Evolutionary conservation across 2,797 vertebrate species (phyloP).

Genomic region (Meriones psammophilus): DNA sequence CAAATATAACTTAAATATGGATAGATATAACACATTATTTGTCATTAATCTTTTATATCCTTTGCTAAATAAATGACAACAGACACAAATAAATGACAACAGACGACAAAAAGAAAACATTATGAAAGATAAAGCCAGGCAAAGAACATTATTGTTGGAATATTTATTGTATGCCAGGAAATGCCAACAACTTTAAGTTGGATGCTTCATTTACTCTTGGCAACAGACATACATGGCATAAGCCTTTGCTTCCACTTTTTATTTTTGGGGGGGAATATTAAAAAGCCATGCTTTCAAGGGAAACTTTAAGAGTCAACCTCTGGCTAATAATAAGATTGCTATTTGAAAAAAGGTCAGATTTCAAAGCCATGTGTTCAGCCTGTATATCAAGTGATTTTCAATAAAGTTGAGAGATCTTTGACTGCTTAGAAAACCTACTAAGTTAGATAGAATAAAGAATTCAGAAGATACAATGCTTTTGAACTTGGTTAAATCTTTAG

Average conservation of each 20-base stretch:
- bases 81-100: neutral
- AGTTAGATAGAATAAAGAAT: constrained; percentile 21
- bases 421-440: neutral
- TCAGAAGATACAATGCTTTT: neutral
- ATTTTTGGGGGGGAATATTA: neutral
- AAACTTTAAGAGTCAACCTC: neutral
- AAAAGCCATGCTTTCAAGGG: neutral
- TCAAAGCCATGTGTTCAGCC: neutral
- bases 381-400: neutral
- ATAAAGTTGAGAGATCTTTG: neutral
- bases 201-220: neutral
- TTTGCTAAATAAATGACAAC: neutral
- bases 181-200: neutral
- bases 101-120: neutral
- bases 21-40: neutral
- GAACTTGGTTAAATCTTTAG: neutral
- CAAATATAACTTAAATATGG: neutral
- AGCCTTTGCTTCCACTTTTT: neutral
- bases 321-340: neutral
- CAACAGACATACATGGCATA: too few species aligned
- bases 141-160: neutral
- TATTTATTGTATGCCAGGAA: neutral
- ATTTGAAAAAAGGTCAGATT: neutral
- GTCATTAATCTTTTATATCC: neutral
- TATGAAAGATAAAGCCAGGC: neutral